Conservation (phyloP, 2,113 vertebrate genomes). For the Neotragus pygmaeus region DNA sequence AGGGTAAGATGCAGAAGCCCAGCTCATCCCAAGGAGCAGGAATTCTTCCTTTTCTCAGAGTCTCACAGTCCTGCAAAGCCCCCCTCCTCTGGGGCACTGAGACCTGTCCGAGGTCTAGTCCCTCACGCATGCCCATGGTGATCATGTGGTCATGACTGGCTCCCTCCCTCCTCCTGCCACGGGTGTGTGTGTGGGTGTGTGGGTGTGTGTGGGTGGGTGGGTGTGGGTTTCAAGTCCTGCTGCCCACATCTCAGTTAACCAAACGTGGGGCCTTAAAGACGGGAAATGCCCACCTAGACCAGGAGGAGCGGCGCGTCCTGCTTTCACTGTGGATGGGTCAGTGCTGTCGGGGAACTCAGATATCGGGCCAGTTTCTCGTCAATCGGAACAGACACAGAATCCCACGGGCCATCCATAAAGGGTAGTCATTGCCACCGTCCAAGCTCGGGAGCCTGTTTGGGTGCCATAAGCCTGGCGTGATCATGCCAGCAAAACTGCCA, state of each 20-base stretch:
- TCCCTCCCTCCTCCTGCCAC: too few species aligned
- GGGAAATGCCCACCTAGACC: not conserved
- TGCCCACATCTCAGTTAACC: not conserved
- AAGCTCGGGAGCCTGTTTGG: fast-evolving
- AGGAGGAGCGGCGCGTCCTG: fast-evolving
- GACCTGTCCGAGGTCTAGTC: not conserved
- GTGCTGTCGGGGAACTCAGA: not conserved
- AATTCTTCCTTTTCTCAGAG: not conserved
- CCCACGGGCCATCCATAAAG: not conserved
- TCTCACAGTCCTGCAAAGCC: not conserved
- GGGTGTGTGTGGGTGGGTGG: too few species aligned
- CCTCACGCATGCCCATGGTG: not conserved
- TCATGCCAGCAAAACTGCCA: not conserved
- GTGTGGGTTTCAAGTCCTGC: not conserved
- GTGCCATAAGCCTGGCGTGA: not conserved
- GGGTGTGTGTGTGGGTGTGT: not conserved
- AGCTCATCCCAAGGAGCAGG: not conserved
- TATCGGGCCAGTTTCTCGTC: too few species aligned
- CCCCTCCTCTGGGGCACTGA: fast-evolving
- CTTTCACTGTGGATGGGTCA: not conserved
- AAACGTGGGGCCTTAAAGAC: not conserved
- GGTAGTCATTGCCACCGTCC: not conserved
- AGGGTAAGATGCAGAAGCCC: not conserved
- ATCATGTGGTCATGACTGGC: fast-evolving
- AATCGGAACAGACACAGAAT: not conserved